Evolutionary conservation across 2,113 vertebrate species (phyloP).

Genomic region (Oxygymnocypris stewartii): DNA sequence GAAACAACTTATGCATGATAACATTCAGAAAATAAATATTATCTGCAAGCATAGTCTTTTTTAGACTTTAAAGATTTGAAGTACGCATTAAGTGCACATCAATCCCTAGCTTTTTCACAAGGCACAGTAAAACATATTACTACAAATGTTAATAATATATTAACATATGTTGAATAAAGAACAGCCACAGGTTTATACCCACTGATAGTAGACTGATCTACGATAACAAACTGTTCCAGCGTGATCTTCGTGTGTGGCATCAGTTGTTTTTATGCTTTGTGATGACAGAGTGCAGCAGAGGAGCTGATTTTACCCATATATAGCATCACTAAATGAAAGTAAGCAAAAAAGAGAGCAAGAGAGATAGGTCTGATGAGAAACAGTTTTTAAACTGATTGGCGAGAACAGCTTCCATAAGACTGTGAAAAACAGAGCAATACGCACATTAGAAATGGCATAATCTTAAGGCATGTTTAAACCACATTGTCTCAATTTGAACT

Average conservation of each 20-base stretch:
- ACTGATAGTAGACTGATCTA: constrained; percentile 56
- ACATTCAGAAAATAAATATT: background rate
- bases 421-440: no score
- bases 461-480: no score
- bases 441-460: no score
- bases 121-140: background rate
- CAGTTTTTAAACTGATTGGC: background rate
- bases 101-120: background rate
- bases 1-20: background rate
- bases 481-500: no score
- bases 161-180: constrained; percentile 54
- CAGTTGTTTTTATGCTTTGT: constrained; percentile 45
- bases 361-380: constrained; percentile 28
- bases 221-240: constrained; percentile 53
- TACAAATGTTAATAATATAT: no score
- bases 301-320: constrained; percentile 50
- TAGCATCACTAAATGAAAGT: constrained; percentile 54
- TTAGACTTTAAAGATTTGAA: background rate
- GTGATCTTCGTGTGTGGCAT: constrained; percentile 53
- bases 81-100: background rate
- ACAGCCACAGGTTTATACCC: constrained; percentile 46
- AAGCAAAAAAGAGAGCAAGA: constrained; percentile 23
- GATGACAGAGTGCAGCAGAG: constrained; percentile 48
- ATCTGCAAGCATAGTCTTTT: background rate
- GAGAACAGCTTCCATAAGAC: background rate